Evolutionary conservation across 2,888 invertebrate species (phyloP).

Genomic region (Pollenia griseotomentosa): DNA sequence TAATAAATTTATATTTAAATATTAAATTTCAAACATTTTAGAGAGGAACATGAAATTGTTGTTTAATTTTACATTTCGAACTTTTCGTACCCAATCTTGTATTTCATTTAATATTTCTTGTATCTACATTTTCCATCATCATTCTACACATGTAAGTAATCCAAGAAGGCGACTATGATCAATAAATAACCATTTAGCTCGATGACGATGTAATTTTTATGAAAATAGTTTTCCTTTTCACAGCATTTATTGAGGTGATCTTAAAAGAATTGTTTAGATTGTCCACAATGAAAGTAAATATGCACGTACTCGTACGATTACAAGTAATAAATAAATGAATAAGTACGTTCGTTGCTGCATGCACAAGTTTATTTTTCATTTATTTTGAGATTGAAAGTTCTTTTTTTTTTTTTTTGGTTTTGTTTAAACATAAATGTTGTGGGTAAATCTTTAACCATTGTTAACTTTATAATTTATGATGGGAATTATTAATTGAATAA

Average conservation of each 20-base stretch:
- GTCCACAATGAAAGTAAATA: slow-evolving; percentile 50
- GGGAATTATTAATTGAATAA: slow-evolving; percentile 42
- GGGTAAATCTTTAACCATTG: slow-evolving; percentile 46
- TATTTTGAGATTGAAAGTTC: slow-evolving; percentile 65
- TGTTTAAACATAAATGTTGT: slow-evolving; percentile 4
- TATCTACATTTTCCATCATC: not conserved
- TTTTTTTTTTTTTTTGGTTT: slow-evolving; percentile 21
- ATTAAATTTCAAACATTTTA: too few relatives aligned
- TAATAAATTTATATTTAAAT: too few relatives aligned
- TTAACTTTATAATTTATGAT: slow-evolving; percentile 58
- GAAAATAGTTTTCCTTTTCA: slow-evolving; percentile 57
- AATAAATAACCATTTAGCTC: slow-evolving; percentile 13
- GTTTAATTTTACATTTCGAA: too few relatives aligned
- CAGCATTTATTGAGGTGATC: slow-evolving; percentile 43
- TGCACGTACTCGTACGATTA: not conserved
- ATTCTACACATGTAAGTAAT: not conserved
- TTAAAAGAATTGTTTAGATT: slow-evolving; percentile 53
- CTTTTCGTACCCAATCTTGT: too few relatives aligned
- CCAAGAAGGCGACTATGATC: not conserved
- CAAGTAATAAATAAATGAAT: slow-evolving; percentile 2
- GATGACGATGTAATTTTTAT: slow-evolving; percentile 50
- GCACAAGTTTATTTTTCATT: slow-evolving; percentile 38
- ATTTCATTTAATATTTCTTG: too few relatives aligned
- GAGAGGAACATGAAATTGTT: too few relatives aligned
- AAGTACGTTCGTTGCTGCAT: not conserved